Conservation (phyloP, 2,888 invertebrate species). For the Carterocephalus palaemon region DNA sequence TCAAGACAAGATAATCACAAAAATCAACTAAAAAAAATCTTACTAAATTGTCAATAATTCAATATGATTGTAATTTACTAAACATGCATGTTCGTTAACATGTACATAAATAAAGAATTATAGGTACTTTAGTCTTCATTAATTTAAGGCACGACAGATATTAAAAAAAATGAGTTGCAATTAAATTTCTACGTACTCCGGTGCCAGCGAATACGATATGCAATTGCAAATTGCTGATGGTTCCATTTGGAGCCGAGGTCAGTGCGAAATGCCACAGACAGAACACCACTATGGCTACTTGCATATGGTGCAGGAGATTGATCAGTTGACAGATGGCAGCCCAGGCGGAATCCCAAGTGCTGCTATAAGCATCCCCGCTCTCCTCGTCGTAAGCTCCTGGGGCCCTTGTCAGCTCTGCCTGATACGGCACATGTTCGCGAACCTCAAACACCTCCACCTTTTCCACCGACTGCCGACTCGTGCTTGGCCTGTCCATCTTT, state of each 20-base stretch:
- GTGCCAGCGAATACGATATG: slow-evolving; percentile 73
- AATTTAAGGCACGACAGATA: too few relatives aligned
- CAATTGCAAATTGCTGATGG: slow-evolving; percentile 64
- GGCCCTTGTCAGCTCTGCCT: slow-evolving; percentile 64
- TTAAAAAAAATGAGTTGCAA: not conserved
- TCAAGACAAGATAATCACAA: too few relatives aligned
- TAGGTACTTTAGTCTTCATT: too few relatives aligned
- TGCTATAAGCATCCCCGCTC: slow-evolving; percentile 52
- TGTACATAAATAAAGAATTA: too few relatives aligned
- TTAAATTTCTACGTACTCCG: slow-evolving; percentile 57
- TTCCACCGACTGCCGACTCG: slow-evolving; percentile 64
- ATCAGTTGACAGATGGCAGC: slow-evolving; percentile 63
- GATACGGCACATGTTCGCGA: slow-evolving; percentile 70
- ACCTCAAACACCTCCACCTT: slow-evolving; percentile 69
- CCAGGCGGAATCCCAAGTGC: slow-evolving; percentile 68
- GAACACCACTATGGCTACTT: slow-evolving; percentile 68
- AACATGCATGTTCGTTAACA: too few relatives aligned
- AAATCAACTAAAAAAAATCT: too few relatives aligned
- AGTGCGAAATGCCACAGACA: slow-evolving; percentile 68
- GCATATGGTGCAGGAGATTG: slow-evolving; percentile 70
- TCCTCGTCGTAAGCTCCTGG: slow-evolving; percentile 66
- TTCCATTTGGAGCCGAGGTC: slow-evolving; percentile 57
- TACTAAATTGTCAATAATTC: too few relatives aligned
- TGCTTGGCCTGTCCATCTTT: slow-evolving; percentile 68
- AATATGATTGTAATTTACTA: too few relatives aligned